These are phyloP conservation scores for Ctenosaura bakeri DNA, from an alignment of 2,797 vertebrate species.

Conservation along the genomic window DNA sequence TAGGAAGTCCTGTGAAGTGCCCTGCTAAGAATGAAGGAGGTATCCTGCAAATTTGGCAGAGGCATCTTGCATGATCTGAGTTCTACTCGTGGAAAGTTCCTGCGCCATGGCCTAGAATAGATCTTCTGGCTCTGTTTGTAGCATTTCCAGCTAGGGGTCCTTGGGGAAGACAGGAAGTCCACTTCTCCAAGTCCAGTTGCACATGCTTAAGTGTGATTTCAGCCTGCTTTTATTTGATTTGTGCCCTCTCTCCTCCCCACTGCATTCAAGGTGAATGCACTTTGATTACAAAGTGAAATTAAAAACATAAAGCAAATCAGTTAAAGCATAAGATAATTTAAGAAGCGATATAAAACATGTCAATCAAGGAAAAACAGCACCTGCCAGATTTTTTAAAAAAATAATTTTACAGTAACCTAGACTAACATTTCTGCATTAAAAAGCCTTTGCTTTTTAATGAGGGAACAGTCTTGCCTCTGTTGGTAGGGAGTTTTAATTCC, in stretches of 20 bases:
- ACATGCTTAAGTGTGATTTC: not conserved
- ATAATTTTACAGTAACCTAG: not conserved
- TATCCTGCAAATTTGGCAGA: not conserved
- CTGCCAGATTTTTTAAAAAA: not conserved
- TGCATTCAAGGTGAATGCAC: too few species aligned
- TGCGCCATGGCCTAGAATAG: not conserved
- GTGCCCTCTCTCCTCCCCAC: too few species aligned
- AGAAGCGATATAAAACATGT: not conserved
- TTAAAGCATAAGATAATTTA: not conserved
- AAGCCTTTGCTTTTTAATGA: not conserved
- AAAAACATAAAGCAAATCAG: not conserved
- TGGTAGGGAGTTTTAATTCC: not conserved
- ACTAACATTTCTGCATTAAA: not conserved
- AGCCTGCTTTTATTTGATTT: too few species aligned
- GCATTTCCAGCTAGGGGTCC: not conserved
- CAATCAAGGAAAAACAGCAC: not conserved
- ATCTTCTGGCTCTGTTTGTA: not conserved
- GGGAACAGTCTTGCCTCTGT: not conserved
- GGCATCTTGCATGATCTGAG: not conserved
- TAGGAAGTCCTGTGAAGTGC: not conserved
- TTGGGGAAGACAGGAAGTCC: not conserved
- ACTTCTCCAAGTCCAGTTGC: not conserved
- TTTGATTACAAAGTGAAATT: not conserved
- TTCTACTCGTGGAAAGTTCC: not conserved
- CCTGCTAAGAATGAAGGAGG: not conserved